Evolutionary conservation across 1,140 invertebrate species (phyloP).

Genomic region (Caenorhabditis remanei): DNA sequence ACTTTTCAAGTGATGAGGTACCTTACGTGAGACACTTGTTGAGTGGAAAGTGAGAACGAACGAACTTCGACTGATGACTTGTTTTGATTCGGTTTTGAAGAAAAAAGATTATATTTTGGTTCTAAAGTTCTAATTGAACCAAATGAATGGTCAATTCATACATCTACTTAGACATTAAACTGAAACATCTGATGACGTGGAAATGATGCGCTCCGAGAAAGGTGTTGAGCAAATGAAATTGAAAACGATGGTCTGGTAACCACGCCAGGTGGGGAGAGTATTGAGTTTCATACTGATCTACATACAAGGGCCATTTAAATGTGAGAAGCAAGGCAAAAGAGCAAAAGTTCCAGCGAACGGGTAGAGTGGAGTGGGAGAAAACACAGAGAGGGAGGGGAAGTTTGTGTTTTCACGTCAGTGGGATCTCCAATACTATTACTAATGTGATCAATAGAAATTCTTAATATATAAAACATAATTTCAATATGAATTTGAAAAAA

Average conservation of each 20-base stretch:
- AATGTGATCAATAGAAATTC: too few relatives aligned
- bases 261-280: slow-evolving; percentile 21
- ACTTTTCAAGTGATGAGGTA: neutral
- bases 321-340: slow-evolving; percentile 15
- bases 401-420: neutral
- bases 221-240: slow-evolving; percentile 43
- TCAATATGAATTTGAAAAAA: too few relatives aligned
- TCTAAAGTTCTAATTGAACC: too few relatives aligned
- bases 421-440: too few relatives aligned
- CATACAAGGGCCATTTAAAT: slow-evolving; percentile 24
- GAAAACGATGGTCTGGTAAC: slow-evolving; percentile 39
- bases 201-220: neutral
- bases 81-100: too few relatives aligned
- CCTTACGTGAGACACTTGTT: neutral
- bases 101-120: too few relatives aligned
- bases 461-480: too few relatives aligned
- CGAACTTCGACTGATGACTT: neutral
- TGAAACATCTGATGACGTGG: slow-evolving; percentile 42
- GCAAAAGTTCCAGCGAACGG: slow-evolving; percentile 28
- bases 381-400: neutral
- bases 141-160: too few relatives aligned
- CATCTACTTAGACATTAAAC: neutral
- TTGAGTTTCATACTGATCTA: slow-evolving; percentile 44
- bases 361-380: neutral
- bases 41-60: neutral